These are phyloP conservation scores for Myotis planiceps DNA, from an alignment of 2,797 vertebrate genomes.

Conservation along the genomic window DNA sequence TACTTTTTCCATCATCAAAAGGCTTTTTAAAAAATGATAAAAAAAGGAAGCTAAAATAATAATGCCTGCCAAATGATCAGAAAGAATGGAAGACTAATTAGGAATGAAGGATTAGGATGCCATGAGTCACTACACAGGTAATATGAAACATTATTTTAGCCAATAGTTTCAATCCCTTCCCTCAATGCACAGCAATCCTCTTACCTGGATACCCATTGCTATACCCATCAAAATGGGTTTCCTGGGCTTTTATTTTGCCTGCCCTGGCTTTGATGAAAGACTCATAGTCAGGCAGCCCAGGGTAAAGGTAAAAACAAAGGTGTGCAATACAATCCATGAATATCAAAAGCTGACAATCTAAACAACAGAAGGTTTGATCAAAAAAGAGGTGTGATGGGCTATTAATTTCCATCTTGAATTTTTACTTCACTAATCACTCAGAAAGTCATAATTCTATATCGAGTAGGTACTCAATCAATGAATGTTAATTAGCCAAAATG, in stretches of 20 bases:
- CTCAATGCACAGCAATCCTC: not conserved
- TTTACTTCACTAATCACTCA: not conserved
- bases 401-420: constrained; percentile 30
- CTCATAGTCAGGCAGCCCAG: not conserved
- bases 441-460: constrained; percentile 37
- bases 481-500: constrained; percentile 6
- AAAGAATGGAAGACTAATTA: not conserved
- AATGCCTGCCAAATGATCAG: not conserved
- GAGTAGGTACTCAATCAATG: not conserved
- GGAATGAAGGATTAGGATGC: not conserved
- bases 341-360: not conserved
- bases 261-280: not conserved
- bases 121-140: not conserved
- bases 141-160: not conserved
- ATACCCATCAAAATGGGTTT: not conserved
- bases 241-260: not conserved
- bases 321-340: not conserved
- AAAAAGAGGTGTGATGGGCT: not conserved
- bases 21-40: not conserved
- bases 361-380: not conserved
- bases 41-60: not conserved
- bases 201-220: not conserved
- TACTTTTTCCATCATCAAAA: not conserved
- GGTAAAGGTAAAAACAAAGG: constrained; percentile 26
- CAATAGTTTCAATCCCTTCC: not conserved